phyloP scores from a whole-genome alignment of 1,140 invertebrate genomes.

The Nebria ingens region DNA sequence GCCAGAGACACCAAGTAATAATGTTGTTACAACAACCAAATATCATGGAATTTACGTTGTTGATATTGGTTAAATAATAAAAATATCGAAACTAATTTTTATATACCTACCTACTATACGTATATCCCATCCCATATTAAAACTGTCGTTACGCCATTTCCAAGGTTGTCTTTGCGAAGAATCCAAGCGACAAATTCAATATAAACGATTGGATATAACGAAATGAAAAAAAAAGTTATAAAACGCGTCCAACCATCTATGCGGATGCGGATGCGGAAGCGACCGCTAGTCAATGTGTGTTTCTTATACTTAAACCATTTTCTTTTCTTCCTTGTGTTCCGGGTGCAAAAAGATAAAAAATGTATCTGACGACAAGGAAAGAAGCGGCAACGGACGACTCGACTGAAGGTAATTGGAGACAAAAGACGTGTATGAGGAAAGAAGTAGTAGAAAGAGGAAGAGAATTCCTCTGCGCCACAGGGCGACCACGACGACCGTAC shows the following conservation, averaged over 20 bases:
- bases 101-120: too few relatives aligned
- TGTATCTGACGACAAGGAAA: background rate
- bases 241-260: constrained; percentile 1
- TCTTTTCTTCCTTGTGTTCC: background rate
- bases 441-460: background rate
- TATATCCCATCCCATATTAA: too few relatives aligned
- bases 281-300: too few relatives aligned
- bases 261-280: too few relatives aligned
- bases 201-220: constrained; percentile 12
- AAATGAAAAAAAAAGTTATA: constrained; percentile 13
- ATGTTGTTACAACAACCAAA: too few relatives aligned
- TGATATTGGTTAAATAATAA: too few relatives aligned
- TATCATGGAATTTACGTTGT: too few relatives aligned
- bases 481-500: background rate
- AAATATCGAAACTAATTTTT: too few relatives aligned
- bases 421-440: background rate
- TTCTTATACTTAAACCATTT: background rate
- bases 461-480: background rate
- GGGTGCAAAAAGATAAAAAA: background rate
- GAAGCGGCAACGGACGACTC: too few relatives aligned
- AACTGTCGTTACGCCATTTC: too few relatives aligned
- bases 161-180: too few relatives aligned
- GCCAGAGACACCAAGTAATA: too few relatives aligned
- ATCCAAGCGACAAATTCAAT: constrained; percentile 5
- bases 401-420: background rate